Evolutionary conservation across 2,113 vertebrate species (phyloP).

Genomic region (Psammodynastes pulverulentus): DNA sequence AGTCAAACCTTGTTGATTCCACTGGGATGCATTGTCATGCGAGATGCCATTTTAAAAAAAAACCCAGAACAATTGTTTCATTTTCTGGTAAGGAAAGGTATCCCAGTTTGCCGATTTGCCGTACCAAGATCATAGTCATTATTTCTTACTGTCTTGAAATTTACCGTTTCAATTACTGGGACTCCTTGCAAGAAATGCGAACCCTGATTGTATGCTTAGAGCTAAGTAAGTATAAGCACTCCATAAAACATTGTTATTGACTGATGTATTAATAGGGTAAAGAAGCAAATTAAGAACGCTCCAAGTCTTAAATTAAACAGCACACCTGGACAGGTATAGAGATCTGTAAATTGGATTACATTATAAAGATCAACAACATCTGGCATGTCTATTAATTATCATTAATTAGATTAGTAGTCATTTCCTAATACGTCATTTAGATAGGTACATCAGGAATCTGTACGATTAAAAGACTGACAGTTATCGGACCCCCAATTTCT

Average conservation of each 20-base stretch:
- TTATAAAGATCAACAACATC: not conserved
- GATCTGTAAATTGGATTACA: not conserved
- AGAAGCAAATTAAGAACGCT: not conserved
- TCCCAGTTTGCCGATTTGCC: not conserved
- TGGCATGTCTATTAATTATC: not conserved
- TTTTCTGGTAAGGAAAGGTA: not conserved
- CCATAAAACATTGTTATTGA: not conserved
- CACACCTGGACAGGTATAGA: not conserved
- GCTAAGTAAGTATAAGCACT: not conserved
- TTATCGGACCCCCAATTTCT: not conserved
- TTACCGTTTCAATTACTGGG: not conserved
- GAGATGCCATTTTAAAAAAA: not conserved
- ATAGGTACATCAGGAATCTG: conserved; percentile 7
- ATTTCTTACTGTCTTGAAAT: not conserved
- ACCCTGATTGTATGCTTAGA: conserved; percentile 1
- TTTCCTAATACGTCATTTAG: not conserved
- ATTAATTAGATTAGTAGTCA: not conserved
- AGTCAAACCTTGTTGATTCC: not conserved
- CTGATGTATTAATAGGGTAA: not conserved
- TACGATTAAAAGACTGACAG: not conserved
- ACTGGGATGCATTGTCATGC: not conserved
- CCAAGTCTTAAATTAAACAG: not conserved
- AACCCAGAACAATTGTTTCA: not conserved
- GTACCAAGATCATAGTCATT: not conserved
- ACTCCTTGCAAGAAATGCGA: not conserved